Evolutionary conservation across 2,797 vertebrate genomes (phyloP), one percentile per base, ranked within the genome.

Genomic region (Spatula clypeata): DNA sequence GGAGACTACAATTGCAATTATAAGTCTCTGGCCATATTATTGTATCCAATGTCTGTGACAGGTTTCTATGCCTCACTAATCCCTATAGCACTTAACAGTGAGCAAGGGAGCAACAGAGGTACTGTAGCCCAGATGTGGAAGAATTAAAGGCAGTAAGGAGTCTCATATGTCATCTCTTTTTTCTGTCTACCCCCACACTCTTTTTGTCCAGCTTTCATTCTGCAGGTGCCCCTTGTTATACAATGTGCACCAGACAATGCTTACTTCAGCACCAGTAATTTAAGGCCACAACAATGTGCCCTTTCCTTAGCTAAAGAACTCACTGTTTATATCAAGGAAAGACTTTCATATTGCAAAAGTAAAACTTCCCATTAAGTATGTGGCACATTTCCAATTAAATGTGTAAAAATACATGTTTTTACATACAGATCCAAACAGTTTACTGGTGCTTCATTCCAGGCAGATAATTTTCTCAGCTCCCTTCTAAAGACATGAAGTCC

Each of bases 141-240:
- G 47, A 92, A 92, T 31, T 3, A 79, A 93, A 91, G 13, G 7
- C 34, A 91, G 7, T 57, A 79, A 82, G 14, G 8, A 60, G 11
- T 57, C 24, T 67, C 27, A 53, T 21, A 47, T 2, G 11, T 87
- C 34, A 64, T 70, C 6, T 8, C 1, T 85, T 87, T 86, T 85
- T 89, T 47, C 53, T 89, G 24, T 14, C 21, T 60, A 23, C 21
- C 76, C 5, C 5, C 49, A 61, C 27, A 29, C 1, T 74, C 4
- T 4, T 66, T 87, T 81, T 73, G 31, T 66, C 42, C 47, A 73
- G 5, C 27, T 87, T 93, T 79, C 29, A 66, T 60, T 84, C 71
- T 89, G 6, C 36, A 65, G 71, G 15, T 73, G 13, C 6, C 29
- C 23, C 29, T 34, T 70, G 38, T 45, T 58, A 32, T 4, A 10